Conservation (phyloP, 2,888 invertebrate genomes). For the Agrotis segetum region DNA sequence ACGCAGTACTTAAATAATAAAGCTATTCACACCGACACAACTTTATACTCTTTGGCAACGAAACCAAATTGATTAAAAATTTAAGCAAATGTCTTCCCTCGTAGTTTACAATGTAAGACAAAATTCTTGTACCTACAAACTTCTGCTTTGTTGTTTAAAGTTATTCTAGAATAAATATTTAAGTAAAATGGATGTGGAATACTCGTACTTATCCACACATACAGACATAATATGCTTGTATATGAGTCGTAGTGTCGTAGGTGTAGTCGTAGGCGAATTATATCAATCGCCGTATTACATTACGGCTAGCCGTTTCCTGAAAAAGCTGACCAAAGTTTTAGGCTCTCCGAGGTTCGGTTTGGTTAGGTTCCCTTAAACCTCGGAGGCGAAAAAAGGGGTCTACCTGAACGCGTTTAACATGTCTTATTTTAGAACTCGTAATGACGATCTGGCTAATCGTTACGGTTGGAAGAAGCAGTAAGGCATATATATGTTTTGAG, state of each 20-base stretch:
- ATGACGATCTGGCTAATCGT: too few species aligned
- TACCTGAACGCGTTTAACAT: too few species aligned
- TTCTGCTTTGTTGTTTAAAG: conserved; percentile 22
- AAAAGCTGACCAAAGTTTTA: too few species aligned
- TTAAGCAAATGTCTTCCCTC: conserved; percentile 24
- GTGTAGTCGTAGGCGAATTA: too few species aligned
- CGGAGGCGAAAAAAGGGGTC: too few species aligned
- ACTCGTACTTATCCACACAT: too few species aligned
- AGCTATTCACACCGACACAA: conserved; percentile 26
- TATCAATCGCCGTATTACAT: too few species aligned
- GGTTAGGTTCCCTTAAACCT: too few species aligned
- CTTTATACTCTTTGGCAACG: conserved; percentile 44
- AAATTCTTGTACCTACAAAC: conserved; percentile 20
- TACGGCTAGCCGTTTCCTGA: too few species aligned
- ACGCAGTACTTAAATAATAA: conserved; percentile 49
- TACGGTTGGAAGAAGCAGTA: neutral
- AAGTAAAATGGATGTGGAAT: neutral
- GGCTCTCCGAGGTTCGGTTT: too few species aligned
- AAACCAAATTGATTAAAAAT: conserved; percentile 45
- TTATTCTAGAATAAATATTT: conserved; percentile 2
- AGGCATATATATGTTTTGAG: neutral
- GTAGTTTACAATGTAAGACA: conserved; percentile 22
- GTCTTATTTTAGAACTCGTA: too few species aligned
- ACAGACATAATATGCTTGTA: neutral
- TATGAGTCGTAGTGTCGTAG: too few species aligned